A percentile compares a stretch with the other conserved stretches of the same genome.
Evolutionary conservation across 2,113 vertebrate species (phyloP).

Genomic region (Actenoides lindsayi): DNA sequence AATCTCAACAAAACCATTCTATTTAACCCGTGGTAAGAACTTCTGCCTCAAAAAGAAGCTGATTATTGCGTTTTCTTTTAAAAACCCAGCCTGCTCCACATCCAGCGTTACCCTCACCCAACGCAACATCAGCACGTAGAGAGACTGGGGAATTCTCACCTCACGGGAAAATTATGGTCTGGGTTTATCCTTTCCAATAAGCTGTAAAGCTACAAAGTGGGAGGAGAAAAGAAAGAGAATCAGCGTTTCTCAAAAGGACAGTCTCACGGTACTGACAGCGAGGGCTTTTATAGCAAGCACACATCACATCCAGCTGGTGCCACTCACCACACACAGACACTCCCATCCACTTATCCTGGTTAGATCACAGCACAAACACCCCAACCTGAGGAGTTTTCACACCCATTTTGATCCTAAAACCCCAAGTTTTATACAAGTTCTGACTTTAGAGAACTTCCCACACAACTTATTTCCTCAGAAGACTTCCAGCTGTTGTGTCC

Average conservation of each 20-base stretch:
- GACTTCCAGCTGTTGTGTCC: fast-evolving
- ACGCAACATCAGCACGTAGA: background rate
- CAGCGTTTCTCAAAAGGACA: background rate
- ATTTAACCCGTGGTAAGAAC: fast-evolving
- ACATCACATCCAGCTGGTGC: background rate
- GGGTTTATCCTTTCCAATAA: constrained; percentile 97
- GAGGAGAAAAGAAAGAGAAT: background rate
- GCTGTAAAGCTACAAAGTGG: constrained; percentile 85
- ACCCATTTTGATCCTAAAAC: background rate
- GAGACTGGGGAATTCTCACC: constrained; percentile 75
- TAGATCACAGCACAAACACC: background rate
- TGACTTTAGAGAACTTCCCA: background rate
- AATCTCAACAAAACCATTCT: background rate
- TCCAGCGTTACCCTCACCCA: background rate
- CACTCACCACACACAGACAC: no score
- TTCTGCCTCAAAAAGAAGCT: background rate
- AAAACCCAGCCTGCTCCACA: background rate
- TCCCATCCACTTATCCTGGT: fast-evolving
- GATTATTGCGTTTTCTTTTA: background rate
- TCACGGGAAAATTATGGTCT: constrained; percentile 97
- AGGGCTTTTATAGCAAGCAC: background rate
- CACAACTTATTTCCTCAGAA: fast-evolving
- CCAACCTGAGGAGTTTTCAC: background rate
- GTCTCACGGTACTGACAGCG: background rate
- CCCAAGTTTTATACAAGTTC: background rate